Percentiles rank a stretch among this genome's conserved stretches.
These are phyloP conservation scores for Gymnodraco acuticeps DNA, from an alignment of 2,797 vertebrate genomes.

Conservation along the genomic window DNA sequence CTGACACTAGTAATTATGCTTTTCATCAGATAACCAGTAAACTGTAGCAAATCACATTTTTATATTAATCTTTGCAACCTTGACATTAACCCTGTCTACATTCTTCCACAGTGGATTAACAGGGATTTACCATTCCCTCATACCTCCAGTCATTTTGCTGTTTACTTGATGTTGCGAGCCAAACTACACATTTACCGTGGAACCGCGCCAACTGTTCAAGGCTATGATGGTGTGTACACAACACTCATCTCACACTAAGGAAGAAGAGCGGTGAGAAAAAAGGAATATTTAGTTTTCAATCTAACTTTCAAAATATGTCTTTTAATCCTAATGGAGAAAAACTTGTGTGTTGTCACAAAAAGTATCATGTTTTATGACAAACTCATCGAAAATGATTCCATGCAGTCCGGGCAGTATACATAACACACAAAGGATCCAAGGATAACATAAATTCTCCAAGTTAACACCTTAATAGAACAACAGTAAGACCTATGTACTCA, in stretches of 20 bases:
- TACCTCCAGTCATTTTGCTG: conserved; percentile 33
- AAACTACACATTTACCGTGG: conserved; percentile 41
- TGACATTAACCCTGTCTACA: conserved; percentile 25
- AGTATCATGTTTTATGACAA: neutral
- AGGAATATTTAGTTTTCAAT: neutral
- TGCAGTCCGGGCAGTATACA: neutral
- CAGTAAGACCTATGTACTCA: neutral
- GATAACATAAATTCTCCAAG: neutral
- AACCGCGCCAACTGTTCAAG: conserved; percentile 38
- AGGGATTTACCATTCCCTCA: conserved; percentile 13
- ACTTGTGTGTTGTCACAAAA: neutral
- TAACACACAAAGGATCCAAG: neutral
- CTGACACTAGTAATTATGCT: conserved; percentile 19
- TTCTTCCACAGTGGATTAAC: conserved; percentile 17
- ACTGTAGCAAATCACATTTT: conserved; percentile 37
- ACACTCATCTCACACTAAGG: conserved; percentile 20
- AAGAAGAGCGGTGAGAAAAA: conserved; percentile 8
- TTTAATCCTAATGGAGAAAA: neutral
- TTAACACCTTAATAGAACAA: neutral
- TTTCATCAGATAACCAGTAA: conserved; percentile 40
- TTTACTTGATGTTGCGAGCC: conserved; percentile 39
- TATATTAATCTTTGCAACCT: conserved; percentile 35
- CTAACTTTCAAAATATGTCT: neutral
- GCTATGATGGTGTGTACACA: conserved; percentile 17
- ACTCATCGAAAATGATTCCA: neutral